These are phyloP conservation scores for Subacronicta megacephala DNA, from an alignment of 2,888 invertebrate species.

Conservation along the genomic window DNA sequence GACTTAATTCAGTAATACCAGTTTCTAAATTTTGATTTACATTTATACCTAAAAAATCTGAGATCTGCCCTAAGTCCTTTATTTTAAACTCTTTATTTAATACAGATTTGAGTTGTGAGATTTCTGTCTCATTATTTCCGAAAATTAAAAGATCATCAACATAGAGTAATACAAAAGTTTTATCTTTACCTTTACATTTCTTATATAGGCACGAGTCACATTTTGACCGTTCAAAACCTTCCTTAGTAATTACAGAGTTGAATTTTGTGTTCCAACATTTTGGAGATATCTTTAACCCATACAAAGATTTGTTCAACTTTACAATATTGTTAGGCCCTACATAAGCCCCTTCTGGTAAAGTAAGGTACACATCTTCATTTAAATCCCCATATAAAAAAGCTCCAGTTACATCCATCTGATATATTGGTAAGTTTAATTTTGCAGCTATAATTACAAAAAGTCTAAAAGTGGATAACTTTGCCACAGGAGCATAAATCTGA, in stretches of 20 bases:
- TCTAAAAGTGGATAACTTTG: too few relatives aligned
- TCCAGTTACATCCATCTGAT: slow-evolving; percentile 5
- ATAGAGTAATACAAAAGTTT: slow-evolving; percentile 18
- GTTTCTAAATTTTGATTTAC: slow-evolving; percentile 7
- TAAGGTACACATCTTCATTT: slow-evolving; percentile 44
- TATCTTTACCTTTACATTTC: slow-evolving; percentile 9
- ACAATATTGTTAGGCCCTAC: slow-evolving; percentile 11
- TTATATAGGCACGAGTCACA: slow-evolving; percentile 14
- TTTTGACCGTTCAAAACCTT: too few relatives aligned
- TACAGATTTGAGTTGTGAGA: slow-evolving; percentile 2
- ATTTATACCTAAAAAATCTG: too few relatives aligned
- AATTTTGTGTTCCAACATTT: slow-evolving; percentile 21
- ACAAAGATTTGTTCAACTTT: slow-evolving; percentile 19
- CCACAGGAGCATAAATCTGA: too few relatives aligned
- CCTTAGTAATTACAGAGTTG: slow-evolving; percentile 6
- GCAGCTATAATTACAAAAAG: not conserved
- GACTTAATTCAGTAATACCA: slow-evolving; percentile 29
- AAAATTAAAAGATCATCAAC: slow-evolving; percentile 25
- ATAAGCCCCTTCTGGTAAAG: slow-evolving; percentile 33
- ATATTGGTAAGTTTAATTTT: slow-evolving; percentile 1
- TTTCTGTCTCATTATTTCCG: slow-evolving; percentile 6
- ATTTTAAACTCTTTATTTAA: slow-evolving; percentile 27
- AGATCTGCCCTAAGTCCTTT: slow-evolving; percentile 27
- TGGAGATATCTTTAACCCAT: slow-evolving; percentile 16
- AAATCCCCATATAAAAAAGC: slow-evolving; percentile 51